Evolutionary conservation across 2,888 invertebrate species (phyloP), one percentile per base, ranked within the genome.

Genomic region (Aleiodes leptofemur): DNA sequence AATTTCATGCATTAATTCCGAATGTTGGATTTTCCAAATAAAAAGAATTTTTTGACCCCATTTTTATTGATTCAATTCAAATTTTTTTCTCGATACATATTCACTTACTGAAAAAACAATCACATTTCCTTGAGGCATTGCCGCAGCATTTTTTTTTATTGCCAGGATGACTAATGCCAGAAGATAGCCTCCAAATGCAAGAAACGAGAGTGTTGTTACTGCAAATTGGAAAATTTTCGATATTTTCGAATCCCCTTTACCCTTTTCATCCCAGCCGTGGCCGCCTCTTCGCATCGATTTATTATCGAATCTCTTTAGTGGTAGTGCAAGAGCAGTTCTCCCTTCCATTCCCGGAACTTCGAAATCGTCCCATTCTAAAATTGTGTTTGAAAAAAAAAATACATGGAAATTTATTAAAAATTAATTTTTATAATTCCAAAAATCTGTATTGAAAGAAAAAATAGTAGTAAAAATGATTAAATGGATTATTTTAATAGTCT

Each of bases 161-260:
- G 95, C 94, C 83, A 95, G 94, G 34, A 95, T 94, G 70, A 96
- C 93, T 64, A 96, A 90, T 82, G 95, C 95, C 1, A 96, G 86
- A 23, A 96, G 89, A 85, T 96, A 96, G 1, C 96, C 96, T 0
- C 96, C 96, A 83, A 96, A 96, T 0, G 96, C 96, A 7, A 96
- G 89, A 89, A 96, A 96, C 0, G 96, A 94, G 71, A 96, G 89
- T 0, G 95, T 93, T 0, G 96, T 96, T 9, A 96, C 92, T 0
- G 96, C 94, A 80, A 95, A 91, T 78, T 96, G 94, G 84, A 96
- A 96, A 69, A 96, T 92, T 61, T 94, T 94, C 80, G 94, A 94
- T 68, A 96, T 90, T 86, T 94, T 94, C 4, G 92, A 92, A 34
- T 92, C 91, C 6, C 34, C 34, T 77, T 91, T 91, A 57, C 91